Evolutionary conservation across 2,113 vertebrate genomes (phyloP).

Genomic region (Burhinus bistriatus): DNA sequence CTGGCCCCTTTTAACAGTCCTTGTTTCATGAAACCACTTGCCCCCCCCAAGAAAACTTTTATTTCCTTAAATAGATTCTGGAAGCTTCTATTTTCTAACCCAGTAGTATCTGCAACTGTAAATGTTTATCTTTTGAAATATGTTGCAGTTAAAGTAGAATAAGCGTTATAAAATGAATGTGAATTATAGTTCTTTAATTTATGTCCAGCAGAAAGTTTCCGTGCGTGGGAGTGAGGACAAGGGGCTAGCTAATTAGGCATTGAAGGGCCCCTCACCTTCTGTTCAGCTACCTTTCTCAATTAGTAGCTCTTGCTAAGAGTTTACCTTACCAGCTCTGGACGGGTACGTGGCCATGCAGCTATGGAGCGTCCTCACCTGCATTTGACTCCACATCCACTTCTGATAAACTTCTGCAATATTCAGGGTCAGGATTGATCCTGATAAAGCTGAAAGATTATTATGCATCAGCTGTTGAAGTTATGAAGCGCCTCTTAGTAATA

Average conservation of each 20-base stretch:
- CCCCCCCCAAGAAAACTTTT: neutral
- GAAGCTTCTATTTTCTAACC: neutral
- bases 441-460: neutral
- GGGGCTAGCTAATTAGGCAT: neutral
- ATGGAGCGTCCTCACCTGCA: neutral
- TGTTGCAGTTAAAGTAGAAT: neutral
- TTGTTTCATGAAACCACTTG: neutral
- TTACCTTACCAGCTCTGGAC: neutral
- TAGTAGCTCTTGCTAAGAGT: neutral
- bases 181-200: neutral
- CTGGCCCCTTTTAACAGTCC: neutral
- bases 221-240: neutral
- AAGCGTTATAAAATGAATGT: neutral
- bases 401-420: neutral
- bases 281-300: neutral
- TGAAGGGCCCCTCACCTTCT: neutral
- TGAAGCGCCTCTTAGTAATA: neutral
- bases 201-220: neutral
- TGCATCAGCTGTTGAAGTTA: neutral
- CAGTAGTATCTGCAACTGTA: neutral
- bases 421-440: neutral
- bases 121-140: neutral
- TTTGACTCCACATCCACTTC: neutral
- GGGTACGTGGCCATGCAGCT: fast-evolving
- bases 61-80: neutral